A percentile compares a stretch with the other conserved stretches of the same genome.
These are phyloP conservation scores for Rhabdomys pumilio DNA, from an alignment of 2,797 vertebrate genomes.

Conservation along the genomic window DNA sequence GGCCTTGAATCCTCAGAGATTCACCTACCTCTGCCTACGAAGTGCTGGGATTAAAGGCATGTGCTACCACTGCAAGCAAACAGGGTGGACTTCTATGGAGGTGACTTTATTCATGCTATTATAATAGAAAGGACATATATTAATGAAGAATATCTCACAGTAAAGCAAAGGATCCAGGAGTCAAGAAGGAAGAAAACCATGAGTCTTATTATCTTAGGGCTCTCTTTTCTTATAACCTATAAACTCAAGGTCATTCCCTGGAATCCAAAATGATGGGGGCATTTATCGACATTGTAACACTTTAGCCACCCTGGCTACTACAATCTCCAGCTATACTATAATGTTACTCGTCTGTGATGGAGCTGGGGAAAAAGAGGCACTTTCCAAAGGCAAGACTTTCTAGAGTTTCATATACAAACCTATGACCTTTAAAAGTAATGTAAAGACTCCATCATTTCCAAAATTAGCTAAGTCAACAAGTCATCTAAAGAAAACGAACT, in stretches of 20 bases:
- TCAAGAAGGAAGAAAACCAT: not conserved
- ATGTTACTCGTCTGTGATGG: not conserved
- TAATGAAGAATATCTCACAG: conserved; percentile 58
- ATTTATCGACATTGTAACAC: not conserved
- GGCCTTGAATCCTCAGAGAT: not conserved
- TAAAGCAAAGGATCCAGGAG: not conserved
- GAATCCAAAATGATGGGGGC: not conserved
- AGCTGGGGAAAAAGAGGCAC: not conserved
- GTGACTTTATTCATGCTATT: not conserved
- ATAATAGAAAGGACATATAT: not conserved
- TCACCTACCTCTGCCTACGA: not conserved
- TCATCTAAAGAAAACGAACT: not conserved
- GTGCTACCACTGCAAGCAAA: not conserved
- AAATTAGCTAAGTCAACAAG: conserved; percentile 8
- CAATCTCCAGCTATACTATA: not conserved
- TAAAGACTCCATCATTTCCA: not conserved
- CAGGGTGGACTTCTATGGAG: not conserved
- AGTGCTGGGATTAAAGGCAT: not conserved
- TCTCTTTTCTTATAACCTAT: not conserved
- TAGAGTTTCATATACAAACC: not conserved
- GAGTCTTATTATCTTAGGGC: not conserved
- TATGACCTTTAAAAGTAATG: conserved; percentile 52
- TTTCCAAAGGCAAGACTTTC: conserved; percentile 31
- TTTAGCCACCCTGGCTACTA: not conserved
- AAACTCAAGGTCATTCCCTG: not conserved